Evolutionary conservation across 30 jellyfish, hydroid and myxozoan genomes (phyloP), one percentile per base, ranked within the genome.

Genomic region (Catostylus mosaicus): DNA sequence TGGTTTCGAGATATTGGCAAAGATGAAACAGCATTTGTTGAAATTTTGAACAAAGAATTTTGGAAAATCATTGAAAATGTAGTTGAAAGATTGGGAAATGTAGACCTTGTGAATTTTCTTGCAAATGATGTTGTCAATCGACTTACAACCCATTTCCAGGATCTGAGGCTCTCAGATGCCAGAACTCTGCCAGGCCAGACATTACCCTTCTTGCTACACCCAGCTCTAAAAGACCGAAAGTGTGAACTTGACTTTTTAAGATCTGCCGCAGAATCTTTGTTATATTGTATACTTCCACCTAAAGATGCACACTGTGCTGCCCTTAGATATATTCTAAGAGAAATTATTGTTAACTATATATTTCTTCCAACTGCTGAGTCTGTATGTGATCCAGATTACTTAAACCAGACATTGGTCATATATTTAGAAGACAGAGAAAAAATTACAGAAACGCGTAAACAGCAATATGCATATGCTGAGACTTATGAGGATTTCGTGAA

Each of bases 21-120:
- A 74, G 97, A 95, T 36, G 99, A 95, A 68, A 95, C 97, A 29
- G 99, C 99, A 1, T 95, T 95, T 80, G 99, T 95, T 26, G 99
- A 94, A 69, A 83, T 94, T 47, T 66, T 94, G 20, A 94, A 94
- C 82, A 94, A 94, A 71, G 99, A 94, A 65, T 37, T 94, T 20
- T 94, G 99, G 99, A 88, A 84, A 32, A 80, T 94, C 18, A 83
- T 88, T 76, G 97, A 94, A 67, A 94, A 94, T 69, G 88, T 94
- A 12, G 63, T 76, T 27, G 92, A 82, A 47, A 87, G 99, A 31
- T 82, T 94, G 20, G 48, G 66, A 27, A 85, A 94, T 83, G 97
- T 94, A 48, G 99, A 94, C 57, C 86, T 81, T 24, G 89, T 94
- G 51, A 94, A 94, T 71, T 88, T 94, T 62, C 66, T 94, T n/a